phyloP scores from a whole-genome alignment of 2,113 vertebrate genomes.

The Forbesichthys papilliferus region DNA sequence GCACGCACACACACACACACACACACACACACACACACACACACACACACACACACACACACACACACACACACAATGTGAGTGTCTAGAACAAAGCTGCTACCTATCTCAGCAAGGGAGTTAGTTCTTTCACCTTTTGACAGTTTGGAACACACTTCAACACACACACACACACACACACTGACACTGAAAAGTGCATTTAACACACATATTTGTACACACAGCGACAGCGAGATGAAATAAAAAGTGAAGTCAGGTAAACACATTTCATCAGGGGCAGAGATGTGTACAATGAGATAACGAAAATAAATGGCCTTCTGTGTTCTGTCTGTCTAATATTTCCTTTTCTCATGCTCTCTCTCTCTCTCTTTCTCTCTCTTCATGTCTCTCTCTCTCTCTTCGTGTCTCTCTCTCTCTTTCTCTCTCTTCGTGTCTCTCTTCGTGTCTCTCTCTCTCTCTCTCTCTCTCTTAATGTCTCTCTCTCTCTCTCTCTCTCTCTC shows the following conservation, averaged over 20 bases:
- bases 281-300: neutral
- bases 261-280: slow-evolving; percentile 5
- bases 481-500: neutral
- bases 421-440: neutral
- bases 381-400: neutral
- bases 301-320: neutral
- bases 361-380: neutral
- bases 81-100: neutral
- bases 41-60: neutral
- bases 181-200: neutral
- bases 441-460: neutral
- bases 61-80: neutral
- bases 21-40: neutral
- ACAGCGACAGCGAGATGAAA: neutral
- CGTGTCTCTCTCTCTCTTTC: neutral
- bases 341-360: neutral
- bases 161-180: slow-evolving; percentile 12
- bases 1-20: neutral
- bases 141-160: neutral
- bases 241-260: slow-evolving; percentile 2
- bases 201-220: neutral
- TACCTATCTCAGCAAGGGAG: neutral
- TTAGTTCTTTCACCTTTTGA: neutral
- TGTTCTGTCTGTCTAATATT: neutral
- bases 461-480: neutral